Percentiles rank a stretch among this genome's conserved stretches.
These are phyloP conservation scores for Epirrhoe alternata DNA, from an alignment of 2,888 invertebrate species.

Conservation along the genomic window DNA sequence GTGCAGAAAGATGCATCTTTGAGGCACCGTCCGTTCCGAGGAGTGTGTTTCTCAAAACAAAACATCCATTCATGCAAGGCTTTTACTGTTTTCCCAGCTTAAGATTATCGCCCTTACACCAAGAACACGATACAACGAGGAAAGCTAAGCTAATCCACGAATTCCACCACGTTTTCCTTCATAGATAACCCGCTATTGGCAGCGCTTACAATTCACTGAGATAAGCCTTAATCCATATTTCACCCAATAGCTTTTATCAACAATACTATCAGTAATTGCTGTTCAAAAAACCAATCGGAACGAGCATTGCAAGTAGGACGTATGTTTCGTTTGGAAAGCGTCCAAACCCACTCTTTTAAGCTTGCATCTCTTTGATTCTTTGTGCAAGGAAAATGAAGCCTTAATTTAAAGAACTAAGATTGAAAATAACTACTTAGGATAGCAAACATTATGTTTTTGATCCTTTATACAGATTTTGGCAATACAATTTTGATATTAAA, in stretches of 20 bases:
- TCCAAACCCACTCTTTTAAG: slow-evolving; percentile 53
- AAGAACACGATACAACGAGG: not conserved
- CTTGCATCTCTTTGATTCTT: slow-evolving; percentile 42
- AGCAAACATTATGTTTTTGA: not conserved
- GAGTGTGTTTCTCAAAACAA: no score
- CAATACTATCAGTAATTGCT: slow-evolving; percentile 35
- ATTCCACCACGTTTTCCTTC: not conserved
- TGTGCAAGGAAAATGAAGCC: slow-evolving; percentile 9
- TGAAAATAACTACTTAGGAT: not conserved
- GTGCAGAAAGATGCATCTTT: no score
- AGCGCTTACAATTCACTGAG: slow-evolving; percentile 6
- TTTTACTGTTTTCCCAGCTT: not conserved
- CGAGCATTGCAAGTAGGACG: slow-evolving; percentile 34
- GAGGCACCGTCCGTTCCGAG: no score
- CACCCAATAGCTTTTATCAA: slow-evolving; percentile 36
- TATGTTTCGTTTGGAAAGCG: slow-evolving; percentile 48
- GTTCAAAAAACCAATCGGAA: slow-evolving; percentile 36
- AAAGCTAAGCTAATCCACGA: not conserved
- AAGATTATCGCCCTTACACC: not conserved
- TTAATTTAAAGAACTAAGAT: not conserved
- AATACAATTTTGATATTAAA: no score
- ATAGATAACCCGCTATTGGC: slow-evolving; percentile 8
- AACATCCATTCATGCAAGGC: no score
- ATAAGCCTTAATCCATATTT: slow-evolving; percentile 23
- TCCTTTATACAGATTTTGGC: no score